Evolutionary conservation across 2,113 vertebrate genomes (phyloP).

Genomic region (Phaethon lepturus): DNA sequence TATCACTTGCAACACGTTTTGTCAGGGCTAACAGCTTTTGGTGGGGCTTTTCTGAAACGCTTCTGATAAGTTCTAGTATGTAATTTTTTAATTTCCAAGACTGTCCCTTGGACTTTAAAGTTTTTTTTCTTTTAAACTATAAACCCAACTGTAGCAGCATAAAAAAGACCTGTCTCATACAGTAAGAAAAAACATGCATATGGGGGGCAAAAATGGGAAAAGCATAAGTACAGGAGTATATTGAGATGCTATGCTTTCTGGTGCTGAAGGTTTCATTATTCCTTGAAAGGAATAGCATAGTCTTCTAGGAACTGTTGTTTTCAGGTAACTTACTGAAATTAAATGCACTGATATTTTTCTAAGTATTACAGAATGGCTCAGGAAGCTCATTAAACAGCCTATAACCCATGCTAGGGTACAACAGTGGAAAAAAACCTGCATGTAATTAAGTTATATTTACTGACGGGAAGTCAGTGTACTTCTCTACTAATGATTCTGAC

Average conservation of each 20-base stretch:
- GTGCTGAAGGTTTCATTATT: background rate
- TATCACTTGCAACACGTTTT: background rate
- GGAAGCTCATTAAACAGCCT: background rate
- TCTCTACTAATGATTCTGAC: background rate
- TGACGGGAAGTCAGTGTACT: background rate
- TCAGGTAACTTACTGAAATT: background rate
- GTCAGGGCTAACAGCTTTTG: background rate
- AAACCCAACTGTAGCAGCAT: background rate
- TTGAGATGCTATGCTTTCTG: background rate
- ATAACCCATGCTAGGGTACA: background rate
- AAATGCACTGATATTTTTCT: background rate
- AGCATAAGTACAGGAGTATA: background rate
- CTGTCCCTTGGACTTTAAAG: background rate
- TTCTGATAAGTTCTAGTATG: background rate
- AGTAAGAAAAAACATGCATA: background rate
- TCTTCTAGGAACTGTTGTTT: background rate
- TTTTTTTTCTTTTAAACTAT: rapidly evolving
- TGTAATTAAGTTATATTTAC: background rate
- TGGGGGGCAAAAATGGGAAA: background rate
- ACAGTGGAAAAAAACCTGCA: background rate
- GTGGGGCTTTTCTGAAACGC: background rate
- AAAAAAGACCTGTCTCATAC: background rate
- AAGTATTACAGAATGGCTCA: background rate
- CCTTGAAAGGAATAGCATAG: rapidly evolving
- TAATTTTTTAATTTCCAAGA: background rate